Base-by-base conservation (phyloP, 2,113 vertebrate genomes). In the Lepisosteus oculatus region DNA sequence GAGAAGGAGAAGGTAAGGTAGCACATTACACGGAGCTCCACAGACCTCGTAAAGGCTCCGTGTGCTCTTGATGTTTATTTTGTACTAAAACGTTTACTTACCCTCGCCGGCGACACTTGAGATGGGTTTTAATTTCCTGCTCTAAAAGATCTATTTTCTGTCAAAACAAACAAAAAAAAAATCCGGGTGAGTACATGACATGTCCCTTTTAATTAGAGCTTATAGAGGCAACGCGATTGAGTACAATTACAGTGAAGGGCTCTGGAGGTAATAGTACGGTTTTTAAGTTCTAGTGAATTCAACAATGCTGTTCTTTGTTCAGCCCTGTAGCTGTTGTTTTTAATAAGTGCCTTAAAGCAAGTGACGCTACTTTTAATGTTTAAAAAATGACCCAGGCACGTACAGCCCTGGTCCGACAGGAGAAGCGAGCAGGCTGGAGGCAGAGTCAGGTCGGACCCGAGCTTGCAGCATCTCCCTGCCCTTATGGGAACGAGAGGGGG, bases 221-320 rank as follows among this genome's bases (percentile, higher is more conserved):
- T 5, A 13, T 59, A 5, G 9, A 71, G 78, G 72, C 81, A 76
- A 70, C 79, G 81, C 89, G 89, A 90, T 88, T 88, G 83, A 78
- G 74, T 56, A 75, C 84, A 88, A 89, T 89, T 89, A 89, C 81
- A 83, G 85, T 81, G 64, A n/a, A 57, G 15, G 70, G 51, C 83
- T 45, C 43, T 65, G 74, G 79, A 70, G 78, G 80, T 73, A 65
- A 77, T 74, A 77, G 68, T 59, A 29, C 66, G 70, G 45, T 79
- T 77, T 84, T 82, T 76, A 64, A 17, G 66, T 62, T 74, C 65
- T 64, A 70, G 44, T 45, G 8, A 44, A 29, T 29, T 29, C 81
- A 78, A 90, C 87, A 90, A 87, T 61, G 80, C 75, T 44, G 65
- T 66, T 82, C 82, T 75, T 67, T 89, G 75, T 89, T 6, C 29